Conservation (phyloP, 2,113 vertebrate species). For the crab-eating macaque (Macaca fascicularis) region T2T-MFA8v1.1 NC_088379.1:134727501-134728000, state of each 20-base stretch:
- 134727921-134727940: not conserved
- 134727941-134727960: not conserved
- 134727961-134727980: not conserved
- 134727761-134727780: constrained; percentile 11
- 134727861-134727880: not conserved
- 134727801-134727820: not conserved
- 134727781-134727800: not conserved
- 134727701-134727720: not conserved
- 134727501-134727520: not conserved
- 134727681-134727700: not conserved
- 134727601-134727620: not conserved
- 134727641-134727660: not conserved
- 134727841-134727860: not conserved
- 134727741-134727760: not conserved
- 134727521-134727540: not conserved
- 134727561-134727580: not conserved
- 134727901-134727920: constrained; percentile 9
- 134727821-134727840: not conserved
- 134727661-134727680: not conserved
- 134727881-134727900: not conserved
- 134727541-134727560: not conserved
- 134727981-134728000: not conserved
- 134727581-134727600: not conserved
- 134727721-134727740: not conserved
- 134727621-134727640: not conserved